phyloP scores from a whole-genome alignment of 2,888 invertebrate species.

The Epirrhoe tristata region DNA sequence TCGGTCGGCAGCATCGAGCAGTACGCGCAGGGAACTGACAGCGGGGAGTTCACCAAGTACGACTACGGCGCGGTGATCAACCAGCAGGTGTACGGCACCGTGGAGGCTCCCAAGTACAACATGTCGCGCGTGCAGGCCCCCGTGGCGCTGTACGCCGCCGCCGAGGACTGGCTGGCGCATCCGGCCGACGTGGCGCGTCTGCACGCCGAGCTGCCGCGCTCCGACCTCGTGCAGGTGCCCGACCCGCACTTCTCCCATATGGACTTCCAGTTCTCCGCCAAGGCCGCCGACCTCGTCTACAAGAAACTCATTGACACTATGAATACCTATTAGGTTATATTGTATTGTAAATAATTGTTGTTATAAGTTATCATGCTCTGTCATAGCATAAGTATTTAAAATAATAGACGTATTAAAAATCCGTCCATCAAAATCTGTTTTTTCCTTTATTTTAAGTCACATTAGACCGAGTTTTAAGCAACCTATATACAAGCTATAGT shows the following conservation, averaged over 20 bases:
- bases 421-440: slow-evolving; percentile 52
- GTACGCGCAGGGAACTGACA: slow-evolving; percentile 79
- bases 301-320: slow-evolving; percentile 69
- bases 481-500: no score
- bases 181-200: slow-evolving; percentile 85
- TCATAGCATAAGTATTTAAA: slow-evolving; percentile 55
- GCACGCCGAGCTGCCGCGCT: slow-evolving; percentile 82
- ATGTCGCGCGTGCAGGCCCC: slow-evolving; percentile 71
- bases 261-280: slow-evolving; percentile 77
- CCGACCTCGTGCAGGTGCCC: slow-evolving; percentile 83
- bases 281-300: slow-evolving; percentile 69
- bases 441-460: background rate
- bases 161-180: slow-evolving; percentile 89
- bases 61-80: slow-evolving; percentile 72
- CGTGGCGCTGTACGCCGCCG: slow-evolving; percentile 71
- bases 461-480: no score
- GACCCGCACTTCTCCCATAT: slow-evolving; percentile 76
- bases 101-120: slow-evolving; percentile 69
- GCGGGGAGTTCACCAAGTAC: slow-evolving; percentile 69
- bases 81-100: slow-evolving; percentile 66
- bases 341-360: slow-evolving; percentile 45
- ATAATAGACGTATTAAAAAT: slow-evolving; percentile 58
- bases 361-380: slow-evolving; percentile 48
- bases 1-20: slow-evolving; percentile 84
- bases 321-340: slow-evolving; percentile 48